Evolutionary conservation across 2,797 vertebrate species (phyloP), one percentile per base, ranked within the genome.

Genomic region (Fratercula arctica): DNA sequence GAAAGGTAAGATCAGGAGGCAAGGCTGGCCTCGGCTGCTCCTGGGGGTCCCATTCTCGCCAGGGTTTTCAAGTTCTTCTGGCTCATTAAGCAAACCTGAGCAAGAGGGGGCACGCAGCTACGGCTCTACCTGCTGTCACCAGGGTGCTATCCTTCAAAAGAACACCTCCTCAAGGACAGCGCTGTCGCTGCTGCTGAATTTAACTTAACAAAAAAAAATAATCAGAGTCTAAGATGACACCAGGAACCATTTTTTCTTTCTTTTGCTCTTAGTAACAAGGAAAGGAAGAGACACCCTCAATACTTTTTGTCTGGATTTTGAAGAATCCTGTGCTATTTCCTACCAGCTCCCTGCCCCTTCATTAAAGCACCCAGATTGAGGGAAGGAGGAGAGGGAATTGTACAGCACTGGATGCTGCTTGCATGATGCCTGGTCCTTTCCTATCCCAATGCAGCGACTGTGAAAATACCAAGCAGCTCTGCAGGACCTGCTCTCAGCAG

Each of bases 71-170:
- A 84, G 91, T 91, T 89, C 96, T 97, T 97, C 94, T 95, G 97
- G 91, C 89, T 97, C 97, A 97, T 97, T 97, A 96, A 96, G 90
- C 97, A 97, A 96, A 95, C 76, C 67, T 93, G 90, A 97, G 91
- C 29, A 54, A 75, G 90, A 91, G 80, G 90, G 73, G 57, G 68
- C 84, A 93, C 4, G 24, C 74, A 90, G 92, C 94, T 79, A 79
- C 75, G 79, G 87, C 90, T 93, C 79, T 93, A 90, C 95, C 93
- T 96, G 78, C 95, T 85, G 94, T 84, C 96, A 96, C 96, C 68
- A 86, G 96, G 92, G 97, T 97, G 90, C 95, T 83, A 96, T 96
- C 77, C 94, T 97, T 97, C 96, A 96, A 95, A 95, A 79, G 92
- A 96, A 95, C 85, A 89, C 84, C 89, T 96, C 97, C 94, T 95